Evolutionary conservation across 2,888 invertebrate genomes (phyloP).

Genomic region (Graphium colonna): DNA sequence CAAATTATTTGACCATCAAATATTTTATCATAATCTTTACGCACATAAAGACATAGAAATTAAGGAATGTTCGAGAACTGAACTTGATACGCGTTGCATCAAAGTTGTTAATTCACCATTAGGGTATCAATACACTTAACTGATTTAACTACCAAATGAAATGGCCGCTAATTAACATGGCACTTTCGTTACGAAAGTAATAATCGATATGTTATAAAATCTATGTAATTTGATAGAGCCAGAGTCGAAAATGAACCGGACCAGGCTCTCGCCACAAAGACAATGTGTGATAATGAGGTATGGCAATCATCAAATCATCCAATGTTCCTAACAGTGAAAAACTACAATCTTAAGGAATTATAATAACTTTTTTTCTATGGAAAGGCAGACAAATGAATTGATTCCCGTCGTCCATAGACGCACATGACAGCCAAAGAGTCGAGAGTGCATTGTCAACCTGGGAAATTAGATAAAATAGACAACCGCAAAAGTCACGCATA

Average conservation of each 20-base stretch:
- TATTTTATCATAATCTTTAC: constrained; percentile 6
- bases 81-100: constrained; percentile 39
- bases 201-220: constrained; percentile 18
- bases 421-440: too few relatives aligned
- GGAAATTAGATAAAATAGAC: too few relatives aligned
- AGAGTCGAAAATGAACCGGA: background rate
- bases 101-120: constrained; percentile 49
- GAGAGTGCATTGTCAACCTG: too few relatives aligned
- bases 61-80: constrained; percentile 7
- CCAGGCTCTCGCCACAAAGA: too few relatives aligned
- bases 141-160: constrained; percentile 49
- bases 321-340: too few relatives aligned
- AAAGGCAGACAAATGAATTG: too few relatives aligned
- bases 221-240: constrained; percentile 12
- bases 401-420: too few relatives aligned
- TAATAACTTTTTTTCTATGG: too few relatives aligned
- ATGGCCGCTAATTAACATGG: constrained; percentile 41
- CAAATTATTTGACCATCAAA: constrained; percentile 6
- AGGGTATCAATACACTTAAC: constrained; percentile 43
- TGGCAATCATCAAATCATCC: too few relatives aligned
- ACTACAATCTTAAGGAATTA: too few relatives aligned
- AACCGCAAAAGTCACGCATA: too few relatives aligned
- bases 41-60: constrained; percentile 10
- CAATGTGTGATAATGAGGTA: too few relatives aligned
- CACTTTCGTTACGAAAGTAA: constrained; percentile 26